These are phyloP conservation scores for Nannoperca australis DNA, from an alignment of 2,797 vertebrate species.

Conservation along the genomic window DNA sequence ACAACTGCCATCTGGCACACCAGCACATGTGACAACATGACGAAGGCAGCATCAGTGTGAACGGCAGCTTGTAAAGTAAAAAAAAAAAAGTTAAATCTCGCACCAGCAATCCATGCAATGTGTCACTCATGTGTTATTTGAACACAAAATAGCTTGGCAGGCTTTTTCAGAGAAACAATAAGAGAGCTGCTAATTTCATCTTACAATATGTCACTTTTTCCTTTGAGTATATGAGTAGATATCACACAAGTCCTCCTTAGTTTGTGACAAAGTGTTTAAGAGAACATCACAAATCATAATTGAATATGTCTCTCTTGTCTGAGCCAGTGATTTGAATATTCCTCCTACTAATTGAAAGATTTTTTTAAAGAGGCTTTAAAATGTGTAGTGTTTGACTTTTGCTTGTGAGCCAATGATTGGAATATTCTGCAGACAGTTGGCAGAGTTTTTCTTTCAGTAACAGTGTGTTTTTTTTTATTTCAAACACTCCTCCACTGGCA, in stretches of 20 bases:
- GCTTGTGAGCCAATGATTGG: slow-evolving; percentile 38
- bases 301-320: slow-evolving; percentile 53
- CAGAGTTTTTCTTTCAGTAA: slow-evolving; percentile 49
- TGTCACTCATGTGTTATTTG: slow-evolving; percentile 63
- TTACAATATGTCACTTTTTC: slow-evolving; percentile 58
- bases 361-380: slow-evolving; percentile 50
- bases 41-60: slow-evolving; percentile 70
- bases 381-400: slow-evolving; percentile 50
- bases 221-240: slow-evolving; percentile 59
- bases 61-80: slow-evolving; percentile 51
- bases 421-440: slow-evolving; percentile 54
- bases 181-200: slow-evolving; percentile 57
- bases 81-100: slow-evolving; percentile 35
- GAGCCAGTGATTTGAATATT: slow-evolving; percentile 61
- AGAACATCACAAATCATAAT: slow-evolving; percentile 52
- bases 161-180: slow-evolving; percentile 60
- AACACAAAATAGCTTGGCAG: slow-evolving; percentile 66
- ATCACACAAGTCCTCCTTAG: slow-evolving; percentile 54
- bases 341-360: slow-evolving; percentile 53
- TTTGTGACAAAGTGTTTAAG: slow-evolving; percentile 56
- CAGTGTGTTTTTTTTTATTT: slow-evolving; percentile 16
- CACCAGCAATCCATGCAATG: slow-evolving; percentile 50
- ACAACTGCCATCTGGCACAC: slow-evolving; percentile 79
- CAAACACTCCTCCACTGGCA: slow-evolving; percentile 53
- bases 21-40: slow-evolving; percentile 73